Evolutionary conservation across 2,888 invertebrate genomes (phyloP).

Genomic region (Brachyptera risi): DNA sequence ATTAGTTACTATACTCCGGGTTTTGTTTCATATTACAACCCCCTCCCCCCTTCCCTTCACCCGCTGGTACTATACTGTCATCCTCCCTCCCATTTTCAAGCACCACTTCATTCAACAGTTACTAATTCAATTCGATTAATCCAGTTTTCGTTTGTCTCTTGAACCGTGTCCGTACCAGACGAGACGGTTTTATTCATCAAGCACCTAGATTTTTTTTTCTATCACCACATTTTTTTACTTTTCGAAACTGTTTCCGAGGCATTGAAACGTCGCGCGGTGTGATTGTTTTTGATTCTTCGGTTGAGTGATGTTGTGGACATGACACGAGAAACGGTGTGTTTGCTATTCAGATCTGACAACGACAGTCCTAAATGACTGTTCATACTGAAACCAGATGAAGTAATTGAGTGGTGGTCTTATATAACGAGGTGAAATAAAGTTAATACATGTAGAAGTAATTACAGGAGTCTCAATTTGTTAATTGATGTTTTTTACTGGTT

Average conservation of each 20-base stretch:
- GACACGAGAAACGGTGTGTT: not conserved
- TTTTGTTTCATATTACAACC: constrained; percentile 8
- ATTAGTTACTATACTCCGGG: not conserved
- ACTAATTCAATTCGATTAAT: constrained; percentile 16
- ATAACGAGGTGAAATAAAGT: too few relatives aligned
- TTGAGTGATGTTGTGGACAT: not conserved
- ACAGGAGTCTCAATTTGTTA: too few relatives aligned
- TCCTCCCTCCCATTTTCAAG: not conserved
- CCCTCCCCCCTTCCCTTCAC: too few relatives aligned
- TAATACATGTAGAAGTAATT: too few relatives aligned
- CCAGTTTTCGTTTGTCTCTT: not conserved
- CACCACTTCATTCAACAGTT: constrained; percentile 9
- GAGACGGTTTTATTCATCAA: not conserved
- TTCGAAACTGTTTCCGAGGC: too few relatives aligned
- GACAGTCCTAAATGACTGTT: too few relatives aligned
- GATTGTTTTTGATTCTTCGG: not conserved
- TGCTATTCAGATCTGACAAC: not conserved
- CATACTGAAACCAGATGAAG: too few relatives aligned
- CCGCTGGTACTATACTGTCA: too few relatives aligned
- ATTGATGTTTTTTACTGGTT: too few relatives aligned
- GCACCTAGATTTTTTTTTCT: constrained; percentile 1
- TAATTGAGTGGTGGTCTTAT: too few relatives aligned
- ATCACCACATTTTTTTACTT: not conserved
- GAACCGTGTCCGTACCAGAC: constrained; percentile 2
- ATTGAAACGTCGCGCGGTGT: not conserved